Percentiles rank a stretch among this genome's conserved stretches.
phyloP scores from a whole-genome alignment of 2,797 vertebrate genomes.

The Corythornis leucogaster region DNA sequence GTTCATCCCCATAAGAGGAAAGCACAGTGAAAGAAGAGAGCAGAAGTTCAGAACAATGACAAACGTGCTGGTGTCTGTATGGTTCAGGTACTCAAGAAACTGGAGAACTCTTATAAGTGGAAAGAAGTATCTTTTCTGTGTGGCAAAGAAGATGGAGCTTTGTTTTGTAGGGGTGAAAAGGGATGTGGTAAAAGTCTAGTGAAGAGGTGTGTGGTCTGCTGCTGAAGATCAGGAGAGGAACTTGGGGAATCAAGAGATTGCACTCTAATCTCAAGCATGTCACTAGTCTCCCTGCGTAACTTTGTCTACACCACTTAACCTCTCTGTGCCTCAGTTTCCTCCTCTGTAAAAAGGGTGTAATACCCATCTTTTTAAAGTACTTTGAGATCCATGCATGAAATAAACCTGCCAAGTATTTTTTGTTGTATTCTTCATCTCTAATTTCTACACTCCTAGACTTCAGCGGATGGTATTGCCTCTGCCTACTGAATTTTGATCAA shows the following conservation, averaged over 20 bases:
- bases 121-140: background rate
- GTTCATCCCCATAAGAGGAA: background rate
- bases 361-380: slow-evolving; percentile 66
- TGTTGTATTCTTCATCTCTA: slow-evolving; percentile 63
- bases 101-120: background rate
- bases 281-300: slow-evolving; percentile 55
- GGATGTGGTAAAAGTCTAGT: background rate
- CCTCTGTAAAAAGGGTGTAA: slow-evolving; percentile 68
- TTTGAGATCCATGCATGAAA: slow-evolving; percentile 66
- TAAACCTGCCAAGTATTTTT: slow-evolving; percentile 60
- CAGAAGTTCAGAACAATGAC: background rate
- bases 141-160: background rate
- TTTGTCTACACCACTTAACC: slow-evolving; percentile 59
- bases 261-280: slow-evolving; percentile 47
- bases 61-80: background rate
- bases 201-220: background rate
- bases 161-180: slow-evolving; percentile 24
- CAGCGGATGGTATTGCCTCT: slow-evolving; percentile 54
- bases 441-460: slow-evolving; percentile 73
- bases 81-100: background rate
- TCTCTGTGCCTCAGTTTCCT: slow-evolving; percentile 75
- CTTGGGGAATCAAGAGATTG: background rate
- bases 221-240: slow-evolving; percentile 7
- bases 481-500: slow-evolving; percentile 22
- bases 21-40: background rate